Evolutionary conservation across 2,113 vertebrate genomes (phyloP).

Genomic region (Catharus fuscescens): DNA sequence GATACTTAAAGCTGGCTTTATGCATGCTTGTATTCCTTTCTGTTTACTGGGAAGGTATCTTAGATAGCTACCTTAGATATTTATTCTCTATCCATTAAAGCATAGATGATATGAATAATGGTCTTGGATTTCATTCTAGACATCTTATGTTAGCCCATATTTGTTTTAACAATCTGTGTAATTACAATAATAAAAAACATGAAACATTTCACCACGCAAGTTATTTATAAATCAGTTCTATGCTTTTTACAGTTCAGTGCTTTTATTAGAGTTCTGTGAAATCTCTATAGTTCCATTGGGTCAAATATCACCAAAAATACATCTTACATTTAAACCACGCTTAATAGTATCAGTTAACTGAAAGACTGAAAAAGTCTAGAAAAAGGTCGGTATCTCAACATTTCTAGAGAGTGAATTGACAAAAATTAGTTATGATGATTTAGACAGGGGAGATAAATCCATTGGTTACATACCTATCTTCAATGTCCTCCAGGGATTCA

Average conservation of each 20-base stretch:
- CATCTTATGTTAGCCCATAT: neutral
- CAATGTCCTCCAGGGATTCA: neutral
- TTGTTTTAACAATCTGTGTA: neutral
- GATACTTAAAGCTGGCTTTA: neutral
- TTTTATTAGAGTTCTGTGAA: neutral
- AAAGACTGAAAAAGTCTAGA: neutral
- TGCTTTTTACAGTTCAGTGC: neutral
- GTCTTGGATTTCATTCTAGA: neutral
- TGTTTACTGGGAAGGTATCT: neutral
- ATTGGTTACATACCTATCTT: neutral
- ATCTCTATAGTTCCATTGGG: neutral
- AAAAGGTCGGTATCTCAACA: neutral
- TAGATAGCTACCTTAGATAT: neutral
- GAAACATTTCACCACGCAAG: neutral
- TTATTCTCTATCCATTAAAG: neutral
- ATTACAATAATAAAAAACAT: neutral
- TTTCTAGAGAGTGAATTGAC: neutral
- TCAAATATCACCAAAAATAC: neutral
- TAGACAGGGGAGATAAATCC: neutral
- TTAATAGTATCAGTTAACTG: neutral
- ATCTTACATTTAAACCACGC: neutral
- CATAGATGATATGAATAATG: accelerated
- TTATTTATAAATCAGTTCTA: neutral
- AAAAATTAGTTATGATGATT: neutral
- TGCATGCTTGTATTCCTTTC: neutral